phyloP scores from a whole-genome alignment of 2,888 invertebrate species.

The Vannuccia rotundouncinata region DNA sequence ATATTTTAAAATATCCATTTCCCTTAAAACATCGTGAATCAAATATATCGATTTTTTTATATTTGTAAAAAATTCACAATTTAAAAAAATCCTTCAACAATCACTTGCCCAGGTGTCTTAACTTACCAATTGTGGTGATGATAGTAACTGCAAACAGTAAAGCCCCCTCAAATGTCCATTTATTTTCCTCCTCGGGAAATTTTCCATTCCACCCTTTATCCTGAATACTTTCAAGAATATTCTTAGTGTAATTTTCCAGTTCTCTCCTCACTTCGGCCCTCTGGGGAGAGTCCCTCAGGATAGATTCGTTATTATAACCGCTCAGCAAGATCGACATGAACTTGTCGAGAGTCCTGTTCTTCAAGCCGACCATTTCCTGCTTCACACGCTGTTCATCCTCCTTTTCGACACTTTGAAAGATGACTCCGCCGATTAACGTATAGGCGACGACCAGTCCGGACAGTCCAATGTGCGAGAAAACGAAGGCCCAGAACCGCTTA shows the following conservation, averaged over 20 bases:
- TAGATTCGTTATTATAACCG: background rate
- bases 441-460: constrained; percentile 34
- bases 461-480: constrained; percentile 39
- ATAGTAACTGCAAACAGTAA: constrained; percentile 29
- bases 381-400: constrained; percentile 18
- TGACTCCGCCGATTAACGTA: constrained; percentile 38
- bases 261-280: background rate
- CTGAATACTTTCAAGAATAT: background rate
- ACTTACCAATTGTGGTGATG: constrained; percentile 33
- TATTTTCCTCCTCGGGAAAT: background rate
- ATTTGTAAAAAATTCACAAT: too few relatives aligned
- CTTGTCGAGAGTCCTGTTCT: background rate
- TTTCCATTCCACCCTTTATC: constrained; percentile 36
- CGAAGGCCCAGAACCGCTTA: constrained; percentile 37
- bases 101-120: background rate
- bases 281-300: background rate
- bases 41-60: too few relatives aligned
- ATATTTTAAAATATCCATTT: too few relatives aligned
- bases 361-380: constrained; percentile 1
- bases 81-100: background rate
- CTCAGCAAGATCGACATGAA: background rate
- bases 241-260: constrained; percentile 17
- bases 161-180: constrained; percentile 32
- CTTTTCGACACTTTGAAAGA: constrained; percentile 31
- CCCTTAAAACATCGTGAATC: too few relatives aligned